These are phyloP conservation scores for Tarsius wallacei DNA, from an alignment of 2,797 vertebrate genomes.

Conservation along the genomic window DNA sequence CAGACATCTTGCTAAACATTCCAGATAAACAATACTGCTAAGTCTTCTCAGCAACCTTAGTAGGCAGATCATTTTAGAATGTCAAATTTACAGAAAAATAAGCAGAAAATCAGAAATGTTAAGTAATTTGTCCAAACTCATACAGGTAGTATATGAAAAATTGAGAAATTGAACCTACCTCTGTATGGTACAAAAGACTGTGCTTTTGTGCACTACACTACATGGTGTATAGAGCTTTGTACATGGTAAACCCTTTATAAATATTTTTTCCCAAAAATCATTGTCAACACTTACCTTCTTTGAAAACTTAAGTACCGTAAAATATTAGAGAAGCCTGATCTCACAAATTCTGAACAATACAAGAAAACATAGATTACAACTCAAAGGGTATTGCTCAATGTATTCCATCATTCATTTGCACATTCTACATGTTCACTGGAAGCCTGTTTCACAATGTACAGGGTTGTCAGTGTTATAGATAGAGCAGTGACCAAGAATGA, in stretches of 20 bases:
- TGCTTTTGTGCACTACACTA: background rate
- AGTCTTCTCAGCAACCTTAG: background rate
- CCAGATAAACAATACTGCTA: background rate
- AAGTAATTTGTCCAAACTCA: background rate
- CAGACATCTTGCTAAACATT: background rate
- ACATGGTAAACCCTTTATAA: background rate
- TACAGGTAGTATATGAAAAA: background rate
- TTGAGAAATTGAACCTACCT: background rate
- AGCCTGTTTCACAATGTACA: background rate
- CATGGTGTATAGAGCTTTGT: background rate
- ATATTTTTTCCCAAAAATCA: background rate
- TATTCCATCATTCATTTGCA: background rate
- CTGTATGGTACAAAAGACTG: background rate
- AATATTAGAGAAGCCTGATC: background rate
- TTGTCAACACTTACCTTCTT: background rate
- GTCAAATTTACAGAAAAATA: background rate
- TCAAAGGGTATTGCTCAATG: background rate
- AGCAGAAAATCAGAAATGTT: background rate
- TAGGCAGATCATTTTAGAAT: background rate
- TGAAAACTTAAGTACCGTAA: background rate
- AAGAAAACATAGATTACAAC: background rate
- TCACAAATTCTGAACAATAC: background rate
- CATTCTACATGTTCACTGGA: background rate
- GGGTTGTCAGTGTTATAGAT: rapidly evolving
- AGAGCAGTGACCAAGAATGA: background rate